Conservation (phyloP, 2,113 vertebrate genomes). For the Labeo rohita region DNA sequence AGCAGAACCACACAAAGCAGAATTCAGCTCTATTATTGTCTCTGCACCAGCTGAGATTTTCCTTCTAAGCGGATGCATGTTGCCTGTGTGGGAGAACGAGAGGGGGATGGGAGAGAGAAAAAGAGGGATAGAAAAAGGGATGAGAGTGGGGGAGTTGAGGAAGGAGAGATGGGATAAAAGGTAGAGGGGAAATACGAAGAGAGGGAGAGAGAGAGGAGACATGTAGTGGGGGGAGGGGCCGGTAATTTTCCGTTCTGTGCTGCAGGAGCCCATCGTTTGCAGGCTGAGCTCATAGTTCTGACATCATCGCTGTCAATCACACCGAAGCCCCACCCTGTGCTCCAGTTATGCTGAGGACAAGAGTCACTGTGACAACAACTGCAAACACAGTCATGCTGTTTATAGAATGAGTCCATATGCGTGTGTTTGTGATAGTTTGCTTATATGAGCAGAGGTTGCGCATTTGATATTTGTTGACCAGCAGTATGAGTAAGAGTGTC, state of each 20-base stretch:
- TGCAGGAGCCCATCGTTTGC: constrained; percentile 67
- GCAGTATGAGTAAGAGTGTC: constrained; percentile 35
- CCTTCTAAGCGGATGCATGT: constrained; percentile 52
- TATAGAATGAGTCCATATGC: not conserved
- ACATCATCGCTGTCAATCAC: constrained; percentile 64
- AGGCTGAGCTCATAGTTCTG: constrained; percentile 59
- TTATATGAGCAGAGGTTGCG: not conserved
- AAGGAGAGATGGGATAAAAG: constrained; percentile 32
- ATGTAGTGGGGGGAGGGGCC: constrained; percentile 73
- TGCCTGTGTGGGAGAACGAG: constrained; percentile 47
- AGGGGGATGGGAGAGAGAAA: not conserved
- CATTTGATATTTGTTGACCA: constrained; percentile 3
- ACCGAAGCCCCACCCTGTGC: constrained; percentile 47
- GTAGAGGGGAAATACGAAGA: constrained; percentile 24
- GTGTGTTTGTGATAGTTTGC: not conserved
- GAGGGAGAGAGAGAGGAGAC: constrained; percentile 8
- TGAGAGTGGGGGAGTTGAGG: constrained; percentile 9
- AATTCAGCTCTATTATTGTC: constrained; percentile 28
- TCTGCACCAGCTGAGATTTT: constrained; percentile 18
- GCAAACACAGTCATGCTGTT: not conserved
- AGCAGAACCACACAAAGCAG: constrained; percentile 7
- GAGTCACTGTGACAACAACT: constrained; percentile 4
- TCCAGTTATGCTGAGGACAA: constrained; percentile 9
- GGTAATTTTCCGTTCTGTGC: constrained; percentile 76
- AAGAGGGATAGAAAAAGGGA: not conserved